Evolutionary conservation across 2,797 vertebrate species (phyloP).

Genomic region (Neosilurus hyrtlii): DNA sequence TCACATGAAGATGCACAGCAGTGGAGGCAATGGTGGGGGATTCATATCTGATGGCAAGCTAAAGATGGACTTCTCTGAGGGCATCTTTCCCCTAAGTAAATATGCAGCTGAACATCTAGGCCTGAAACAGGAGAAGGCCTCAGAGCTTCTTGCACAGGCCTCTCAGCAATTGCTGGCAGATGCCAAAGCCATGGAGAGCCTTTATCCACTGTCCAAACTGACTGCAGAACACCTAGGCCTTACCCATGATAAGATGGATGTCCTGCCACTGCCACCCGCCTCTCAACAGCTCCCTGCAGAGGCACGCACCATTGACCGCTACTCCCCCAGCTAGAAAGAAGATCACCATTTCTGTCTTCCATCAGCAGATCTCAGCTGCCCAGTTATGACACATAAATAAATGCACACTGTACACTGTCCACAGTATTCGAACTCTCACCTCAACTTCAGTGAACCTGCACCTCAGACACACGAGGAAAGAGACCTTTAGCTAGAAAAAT

Average conservation of each 20-base stretch:
- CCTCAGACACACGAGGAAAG: slow-evolving; percentile 68
- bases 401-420: slow-evolving; percentile 72
- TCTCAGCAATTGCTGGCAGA: slow-evolving; percentile 90
- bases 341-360: slow-evolving; percentile 59
- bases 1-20: slow-evolving; percentile 99
- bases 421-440: slow-evolving; percentile 72
- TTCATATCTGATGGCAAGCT: slow-evolving; percentile 84
- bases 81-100: slow-evolving; percentile 93
- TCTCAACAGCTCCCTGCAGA: slow-evolving; percentile 78
- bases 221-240: slow-evolving; percentile 90
- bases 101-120: slow-evolving; percentile 92
- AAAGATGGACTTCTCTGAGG: slow-evolving; percentile 93
- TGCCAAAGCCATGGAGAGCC: slow-evolving; percentile 90
- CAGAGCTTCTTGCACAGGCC: slow-evolving; percentile 86
- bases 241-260: slow-evolving; percentile 89
- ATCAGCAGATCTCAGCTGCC: slow-evolving; percentile 22
- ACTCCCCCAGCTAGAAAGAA: slow-evolving; percentile 85
- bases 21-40: slow-evolving; percentile 71
- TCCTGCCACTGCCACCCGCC: slow-evolving; percentile 80
- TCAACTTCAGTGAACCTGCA: slow-evolving; percentile 64
- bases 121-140: slow-evolving; percentile 90
- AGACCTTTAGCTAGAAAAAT: slow-evolving; percentile 62
- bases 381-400: slow-evolving; percentile 67
- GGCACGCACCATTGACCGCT: slow-evolving; percentile 88
- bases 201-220: slow-evolving; percentile 93